Percentiles rank a stretch among this genome's conserved stretches.
Evolutionary conservation across 2,888 invertebrate genomes (phyloP).

Genomic region (Scrobipalpa atriplicella): DNA sequence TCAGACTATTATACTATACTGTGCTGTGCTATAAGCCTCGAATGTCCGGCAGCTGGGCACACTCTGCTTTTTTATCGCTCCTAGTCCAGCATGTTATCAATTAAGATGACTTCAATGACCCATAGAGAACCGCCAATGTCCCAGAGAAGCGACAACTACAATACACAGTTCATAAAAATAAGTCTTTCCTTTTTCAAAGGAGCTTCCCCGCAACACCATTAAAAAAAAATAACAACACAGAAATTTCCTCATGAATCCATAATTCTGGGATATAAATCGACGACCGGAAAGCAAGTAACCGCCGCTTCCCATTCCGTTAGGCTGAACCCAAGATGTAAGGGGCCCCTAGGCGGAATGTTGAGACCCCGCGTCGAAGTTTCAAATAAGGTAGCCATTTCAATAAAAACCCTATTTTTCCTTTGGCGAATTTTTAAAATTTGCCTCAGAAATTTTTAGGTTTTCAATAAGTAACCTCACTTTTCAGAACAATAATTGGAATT

Average conservation of each 20-base stretch:
- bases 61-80: too few relatives aligned
- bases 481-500: too few relatives aligned
- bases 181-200: background rate
- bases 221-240: slow-evolving; percentile 50
- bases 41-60: too few relatives aligned
- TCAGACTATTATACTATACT: too few relatives aligned
- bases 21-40: too few relatives aligned
- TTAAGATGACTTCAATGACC: background rate
- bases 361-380: too few relatives aligned
- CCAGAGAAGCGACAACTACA: background rate
- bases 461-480: too few relatives aligned
- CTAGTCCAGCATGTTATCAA: too few relatives aligned
- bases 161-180: background rate
- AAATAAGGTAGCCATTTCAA: background rate
- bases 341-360: slow-evolving; percentile 28
- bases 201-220: background rate
- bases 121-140: background rate
- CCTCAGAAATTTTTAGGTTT: too few relatives aligned
- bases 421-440: too few relatives aligned
- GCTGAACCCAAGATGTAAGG: slow-evolving; percentile 45
- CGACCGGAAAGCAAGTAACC: slow-evolving; percentile 59
- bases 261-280: slow-evolving; percentile 53
- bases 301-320: slow-evolving; percentile 57
- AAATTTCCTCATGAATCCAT: slow-evolving; percentile 51
- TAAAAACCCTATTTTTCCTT: background rate